A percentile compares a stretch with the other conserved stretches of the same genome.
These are phyloP conservation scores for Argyra leucocephala DNA, from an alignment of 2,888 invertebrate species.

Conservation along the genomic window DNA sequence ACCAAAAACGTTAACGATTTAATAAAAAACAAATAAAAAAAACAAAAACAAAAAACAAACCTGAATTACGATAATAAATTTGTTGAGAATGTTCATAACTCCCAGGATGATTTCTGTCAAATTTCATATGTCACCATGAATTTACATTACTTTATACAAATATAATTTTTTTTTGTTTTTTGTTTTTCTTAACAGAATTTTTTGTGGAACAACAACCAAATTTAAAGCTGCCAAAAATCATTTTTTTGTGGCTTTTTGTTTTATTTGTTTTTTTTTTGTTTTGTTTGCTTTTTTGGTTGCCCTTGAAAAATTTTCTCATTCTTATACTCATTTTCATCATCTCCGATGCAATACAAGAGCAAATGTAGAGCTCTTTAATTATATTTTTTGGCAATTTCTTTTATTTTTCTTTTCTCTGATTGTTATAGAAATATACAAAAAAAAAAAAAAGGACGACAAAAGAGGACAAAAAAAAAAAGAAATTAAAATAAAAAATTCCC, in stretches of 20 bases:
- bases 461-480: no score
- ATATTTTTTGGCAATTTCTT: not conserved
- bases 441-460: not conserved
- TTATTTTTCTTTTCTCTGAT: not conserved
- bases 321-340: no score
- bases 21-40: no score
- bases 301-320: not conserved
- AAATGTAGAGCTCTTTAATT: not conserved
- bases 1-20: no score
- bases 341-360: not conserved
- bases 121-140: no score
- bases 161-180: no score
- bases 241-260: not conserved
- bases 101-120: no score
- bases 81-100: no score
- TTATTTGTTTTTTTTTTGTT: not conserved
- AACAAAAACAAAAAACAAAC: no score
- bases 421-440: not conserved
- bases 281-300: not conserved
- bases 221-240: not conserved
- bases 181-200: not conserved
- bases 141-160: no score
- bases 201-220: not conserved
- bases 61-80: no score
- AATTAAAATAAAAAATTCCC: no score